A percentile compares a stretch with the other conserved stretches of the same genome.
Conservation (phyloP, 2,888 invertebrate genomes). For the Hydriomena furcata region DNA sequence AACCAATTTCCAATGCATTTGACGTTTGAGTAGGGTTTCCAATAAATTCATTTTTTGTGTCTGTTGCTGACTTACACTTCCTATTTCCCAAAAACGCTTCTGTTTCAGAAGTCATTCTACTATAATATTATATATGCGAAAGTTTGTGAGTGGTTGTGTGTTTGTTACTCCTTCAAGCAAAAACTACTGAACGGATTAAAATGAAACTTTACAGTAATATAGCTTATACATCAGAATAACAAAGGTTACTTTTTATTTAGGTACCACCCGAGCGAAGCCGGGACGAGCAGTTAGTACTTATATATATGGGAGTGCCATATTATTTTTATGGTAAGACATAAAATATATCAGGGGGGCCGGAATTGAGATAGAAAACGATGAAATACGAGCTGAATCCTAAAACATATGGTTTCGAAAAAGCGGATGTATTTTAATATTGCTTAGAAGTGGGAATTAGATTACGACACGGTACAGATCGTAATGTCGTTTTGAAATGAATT, state of each 20-base stretch:
- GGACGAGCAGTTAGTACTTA: too few relatives aligned
- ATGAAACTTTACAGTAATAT: too few relatives aligned
- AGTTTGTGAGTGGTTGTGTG: too few relatives aligned
- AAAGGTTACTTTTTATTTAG: too few relatives aligned
- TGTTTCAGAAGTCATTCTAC: constrained; percentile 11
- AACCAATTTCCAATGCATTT: too few relatives aligned
- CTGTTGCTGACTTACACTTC: constrained; percentile 7
- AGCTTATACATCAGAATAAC: too few relatives aligned
- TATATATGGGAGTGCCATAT: constrained; percentile 22
- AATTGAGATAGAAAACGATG: constrained; percentile 21
- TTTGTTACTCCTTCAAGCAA: too few relatives aligned
- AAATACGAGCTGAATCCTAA: constrained; percentile 16
- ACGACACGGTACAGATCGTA: not conserved
- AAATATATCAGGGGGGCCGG: constrained; percentile 24
- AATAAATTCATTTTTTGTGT: constrained; percentile 3
- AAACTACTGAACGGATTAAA: too few relatives aligned
- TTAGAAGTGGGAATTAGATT: not conserved
- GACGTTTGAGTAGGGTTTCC: constrained; percentile 11
- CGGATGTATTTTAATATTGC: constrained; percentile 1
- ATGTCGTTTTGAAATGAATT: too few relatives aligned
- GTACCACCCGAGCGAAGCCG: too few relatives aligned
- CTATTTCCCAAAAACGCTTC: constrained; percentile 20
- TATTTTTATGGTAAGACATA: constrained; percentile 32
- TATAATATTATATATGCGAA: too few relatives aligned
- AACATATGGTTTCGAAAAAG: constrained; percentile 13